These are phyloP conservation scores for Spilogale gracilis DNA, from an alignment of 2,113 vertebrate genomes.

Conservation along the genomic window DNA sequence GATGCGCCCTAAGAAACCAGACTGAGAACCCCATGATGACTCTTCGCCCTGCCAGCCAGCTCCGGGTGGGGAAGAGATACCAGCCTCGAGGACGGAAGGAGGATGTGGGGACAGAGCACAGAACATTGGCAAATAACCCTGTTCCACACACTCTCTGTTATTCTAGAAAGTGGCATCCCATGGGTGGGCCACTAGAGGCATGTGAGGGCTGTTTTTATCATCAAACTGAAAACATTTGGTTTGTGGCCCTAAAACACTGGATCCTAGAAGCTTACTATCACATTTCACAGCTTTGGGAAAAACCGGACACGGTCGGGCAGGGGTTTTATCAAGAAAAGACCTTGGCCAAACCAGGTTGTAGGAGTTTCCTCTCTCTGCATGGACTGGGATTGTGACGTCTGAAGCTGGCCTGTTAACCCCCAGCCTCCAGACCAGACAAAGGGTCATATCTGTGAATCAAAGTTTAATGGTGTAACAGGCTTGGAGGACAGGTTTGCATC, in stretches of 20 bases:
- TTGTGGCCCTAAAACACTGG: not conserved
- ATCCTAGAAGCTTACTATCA: not conserved
- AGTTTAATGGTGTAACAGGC: not conserved
- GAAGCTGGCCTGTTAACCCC: not conserved
- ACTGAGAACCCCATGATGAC: not conserved
- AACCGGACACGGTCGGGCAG: not conserved
- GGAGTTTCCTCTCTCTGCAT: not conserved
- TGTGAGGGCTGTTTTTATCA: not conserved
- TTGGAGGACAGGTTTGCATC: not conserved
- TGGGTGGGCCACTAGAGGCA: not conserved
- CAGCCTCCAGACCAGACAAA: not conserved
- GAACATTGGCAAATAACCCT: not conserved
- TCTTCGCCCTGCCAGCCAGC: not conserved
- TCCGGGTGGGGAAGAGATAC: not conserved
- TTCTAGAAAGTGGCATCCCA: not conserved
- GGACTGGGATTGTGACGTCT: not conserved
- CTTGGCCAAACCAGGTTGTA: not conserved
- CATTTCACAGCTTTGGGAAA: slow-evolving; percentile 36
- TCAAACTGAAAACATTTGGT: slow-evolving; percentile 24
- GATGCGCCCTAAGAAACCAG: not conserved
- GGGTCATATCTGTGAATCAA: not conserved
- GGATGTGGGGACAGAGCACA: not conserved
- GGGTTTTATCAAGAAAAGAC: slow-evolving; percentile 51
- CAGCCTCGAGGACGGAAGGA: not conserved
- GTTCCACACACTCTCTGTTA: not conserved